These are phyloP conservation scores for Pseudeuparius sepicola DNA, from an alignment of 2,888 invertebrate species.

Conservation along the genomic window DNA sequence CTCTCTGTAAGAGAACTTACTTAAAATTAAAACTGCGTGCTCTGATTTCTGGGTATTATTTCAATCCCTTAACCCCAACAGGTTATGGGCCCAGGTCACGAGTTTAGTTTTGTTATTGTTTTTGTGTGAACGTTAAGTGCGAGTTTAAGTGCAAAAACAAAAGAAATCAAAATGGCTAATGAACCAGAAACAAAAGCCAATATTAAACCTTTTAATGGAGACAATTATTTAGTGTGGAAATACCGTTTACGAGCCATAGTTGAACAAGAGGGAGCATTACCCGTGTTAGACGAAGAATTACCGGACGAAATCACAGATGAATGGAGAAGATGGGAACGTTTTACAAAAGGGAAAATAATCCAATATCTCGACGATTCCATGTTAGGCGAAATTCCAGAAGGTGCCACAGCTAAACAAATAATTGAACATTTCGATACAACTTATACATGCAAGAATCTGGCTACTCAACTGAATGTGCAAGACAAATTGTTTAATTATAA, in stretches of 20 bases:
- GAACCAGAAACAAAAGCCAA: not conserved
- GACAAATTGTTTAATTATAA: constrained; percentile 18
- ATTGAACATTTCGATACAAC: not conserved
- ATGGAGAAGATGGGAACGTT: not conserved
- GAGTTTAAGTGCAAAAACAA: not conserved
- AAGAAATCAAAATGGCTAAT: too few relatives aligned
- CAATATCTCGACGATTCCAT: constrained; percentile 1
- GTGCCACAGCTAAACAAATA: not conserved
- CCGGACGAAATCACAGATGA: not conserved
- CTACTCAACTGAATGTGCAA: constrained; percentile 23
- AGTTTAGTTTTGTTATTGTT: too few relatives aligned
- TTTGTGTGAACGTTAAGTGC: not conserved
- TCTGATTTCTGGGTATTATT: too few relatives aligned
- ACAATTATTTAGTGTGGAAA: not conserved
- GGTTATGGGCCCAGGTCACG: constrained; percentile 6
- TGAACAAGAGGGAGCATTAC: not conserved
- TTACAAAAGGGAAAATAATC: not conserved
- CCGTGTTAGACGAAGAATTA: not conserved
- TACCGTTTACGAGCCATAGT: not conserved
- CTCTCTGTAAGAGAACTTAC: too few relatives aligned
- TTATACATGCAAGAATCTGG: constrained; percentile 18
- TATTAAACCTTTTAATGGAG: constrained; percentile 1
- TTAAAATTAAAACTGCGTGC: too few relatives aligned
- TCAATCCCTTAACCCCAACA: too few relatives aligned
- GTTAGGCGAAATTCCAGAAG: not conserved